Base-by-base conservation (phyloP, 2,888 invertebrate species). In the Lomographa bimaculata region DNA sequence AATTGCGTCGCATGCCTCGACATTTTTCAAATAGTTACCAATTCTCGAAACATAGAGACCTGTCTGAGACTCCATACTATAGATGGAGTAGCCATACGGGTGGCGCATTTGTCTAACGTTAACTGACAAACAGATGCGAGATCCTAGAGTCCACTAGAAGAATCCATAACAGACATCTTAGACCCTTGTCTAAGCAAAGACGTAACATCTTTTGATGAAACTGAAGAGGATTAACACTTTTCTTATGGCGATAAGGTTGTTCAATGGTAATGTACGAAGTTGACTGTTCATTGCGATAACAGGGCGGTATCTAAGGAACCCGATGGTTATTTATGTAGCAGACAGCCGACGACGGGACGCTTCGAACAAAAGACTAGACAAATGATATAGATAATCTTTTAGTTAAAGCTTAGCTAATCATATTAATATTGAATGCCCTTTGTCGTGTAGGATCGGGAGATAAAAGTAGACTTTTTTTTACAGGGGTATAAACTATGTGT, bases 71-170 rank as follows among this genome's bases (percentile, higher is more conserved):
- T 50, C 55, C 55, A 53, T 63, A 58, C 54, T 64, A 64, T 56
- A 57, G n/a, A n/a, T n/a, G n/a, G 63, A 60, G 71, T 65, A 74
- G 68, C 76, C 55, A 49, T 67, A 74, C 76, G 85, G 86, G 87
- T 85, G 87, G 87, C 74, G 51, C 77, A 73, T 76, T 77, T 67
- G 70, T 77, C 70, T 59, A 54, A 60, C 54, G 62, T 59, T 70
- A 75, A 75, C 78, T 75, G 72, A 78, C 79, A 79, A 83, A 84
- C 83, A 83, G 86, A 85, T 85, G 80, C 79, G 74, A 76, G 79
- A 65, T 58, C 61, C 63, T 58, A 23, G 18, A 23, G 27, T 21
- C 29, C 10, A 25, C 20, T 30, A 9, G 2, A 8, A 18, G 23
- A 21, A 18, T 28, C 1, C 9, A 2, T 11, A n/a, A n/a, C n/a